Percentiles rank a stretch among this genome's conserved stretches.
Evolutionary conservation across 2,113 vertebrate genomes (phyloP).

Genomic region (Haemorhous mexicanus): DNA sequence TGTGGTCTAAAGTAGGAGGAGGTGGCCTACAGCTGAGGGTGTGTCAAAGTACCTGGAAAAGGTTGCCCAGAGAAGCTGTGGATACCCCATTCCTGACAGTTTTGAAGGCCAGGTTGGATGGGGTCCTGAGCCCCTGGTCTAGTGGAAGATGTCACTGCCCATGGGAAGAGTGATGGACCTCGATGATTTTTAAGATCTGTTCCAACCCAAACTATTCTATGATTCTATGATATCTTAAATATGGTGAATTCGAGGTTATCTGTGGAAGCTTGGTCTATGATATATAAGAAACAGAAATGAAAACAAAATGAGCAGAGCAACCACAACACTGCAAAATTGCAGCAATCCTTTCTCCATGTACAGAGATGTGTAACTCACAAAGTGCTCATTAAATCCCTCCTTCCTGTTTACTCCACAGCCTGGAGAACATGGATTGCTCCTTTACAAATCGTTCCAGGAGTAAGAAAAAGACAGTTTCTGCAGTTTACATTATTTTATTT

Average conservation of each 20-base stretch:
- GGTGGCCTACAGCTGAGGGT: background rate
- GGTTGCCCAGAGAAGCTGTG: background rate
- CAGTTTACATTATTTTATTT: background rate
- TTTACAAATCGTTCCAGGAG: background rate
- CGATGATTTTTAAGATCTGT: accelerated
- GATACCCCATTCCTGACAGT: background rate
- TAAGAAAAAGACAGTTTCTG: background rate
- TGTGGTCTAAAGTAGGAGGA: background rate
- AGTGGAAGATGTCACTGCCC: background rate
- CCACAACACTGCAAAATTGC: background rate
- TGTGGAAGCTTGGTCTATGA: background rate
- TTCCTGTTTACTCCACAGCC: background rate
- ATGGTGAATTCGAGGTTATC: accelerated
- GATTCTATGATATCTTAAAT: background rate
- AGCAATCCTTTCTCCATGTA: background rate
- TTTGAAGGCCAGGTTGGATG: background rate
- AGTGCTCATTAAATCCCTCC: background rate
- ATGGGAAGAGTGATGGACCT: background rate
- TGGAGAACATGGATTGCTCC: background rate
- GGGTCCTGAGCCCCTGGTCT: background rate
- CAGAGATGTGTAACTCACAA: background rate
- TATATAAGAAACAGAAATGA: background rate
- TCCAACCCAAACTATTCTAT: background rate
- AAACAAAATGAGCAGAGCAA: background rate
- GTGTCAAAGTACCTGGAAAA: background rate